A percentile compares a stretch with the other conserved stretches of the same genome.
phyloP scores from a whole-genome alignment of 2,113 vertebrate genomes.

The Saguinus midas region DNA sequence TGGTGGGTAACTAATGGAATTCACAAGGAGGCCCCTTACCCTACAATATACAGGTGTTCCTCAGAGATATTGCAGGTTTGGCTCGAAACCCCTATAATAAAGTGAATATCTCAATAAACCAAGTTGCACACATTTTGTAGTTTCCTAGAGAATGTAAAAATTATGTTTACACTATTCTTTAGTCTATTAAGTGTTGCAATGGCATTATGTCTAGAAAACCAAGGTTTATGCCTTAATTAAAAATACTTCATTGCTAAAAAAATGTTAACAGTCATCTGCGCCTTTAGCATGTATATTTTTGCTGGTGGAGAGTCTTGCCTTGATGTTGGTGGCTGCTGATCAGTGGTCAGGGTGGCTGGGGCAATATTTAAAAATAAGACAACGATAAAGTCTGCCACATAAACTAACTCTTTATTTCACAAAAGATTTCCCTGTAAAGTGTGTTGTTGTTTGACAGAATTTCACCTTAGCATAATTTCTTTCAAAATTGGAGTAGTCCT shows the following conservation, averaged over 20 bases:
- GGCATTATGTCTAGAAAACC: background rate
- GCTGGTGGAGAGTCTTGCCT: background rate
- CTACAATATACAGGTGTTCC: background rate
- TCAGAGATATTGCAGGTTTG: background rate
- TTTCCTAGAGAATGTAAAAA: background rate
- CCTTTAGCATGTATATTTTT: background rate
- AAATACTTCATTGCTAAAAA: background rate
- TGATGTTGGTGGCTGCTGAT: background rate
- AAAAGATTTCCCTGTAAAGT: background rate
- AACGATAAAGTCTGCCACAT: background rate
- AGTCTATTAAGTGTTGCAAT: background rate
- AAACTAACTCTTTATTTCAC: background rate
- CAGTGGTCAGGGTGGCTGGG: background rate
- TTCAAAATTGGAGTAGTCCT: background rate
- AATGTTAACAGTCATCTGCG: background rate
- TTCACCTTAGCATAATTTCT: background rate
- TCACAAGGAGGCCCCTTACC: background rate
- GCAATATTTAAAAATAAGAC: background rate
- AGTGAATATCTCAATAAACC: background rate
- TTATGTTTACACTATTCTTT: background rate
- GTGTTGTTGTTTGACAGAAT: background rate
- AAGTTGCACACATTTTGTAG: background rate
- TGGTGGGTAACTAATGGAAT: background rate
- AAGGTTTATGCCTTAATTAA: background rate
- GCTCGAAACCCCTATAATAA: background rate